Percentiles rank a stretch among this genome's conserved stretches.
Conservation (phyloP, 35 echinoderm and acorn worm species). For the Diadema setosum region DNA sequence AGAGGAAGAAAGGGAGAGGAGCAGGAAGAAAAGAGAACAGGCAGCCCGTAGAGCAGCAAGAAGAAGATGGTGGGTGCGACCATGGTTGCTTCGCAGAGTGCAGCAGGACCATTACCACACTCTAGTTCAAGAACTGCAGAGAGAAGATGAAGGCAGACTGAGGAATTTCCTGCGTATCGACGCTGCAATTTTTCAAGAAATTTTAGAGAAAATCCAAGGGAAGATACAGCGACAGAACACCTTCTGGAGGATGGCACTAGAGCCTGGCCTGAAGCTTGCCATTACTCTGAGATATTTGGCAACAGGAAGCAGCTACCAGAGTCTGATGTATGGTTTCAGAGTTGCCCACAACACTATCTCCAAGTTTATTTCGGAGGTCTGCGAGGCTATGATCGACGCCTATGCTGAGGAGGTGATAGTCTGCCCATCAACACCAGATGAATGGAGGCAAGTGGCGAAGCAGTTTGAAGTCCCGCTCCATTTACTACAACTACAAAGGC, state of each 20-base stretch:
- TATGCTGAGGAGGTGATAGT: slow-evolving; percentile 3
- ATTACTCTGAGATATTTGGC: neutral
- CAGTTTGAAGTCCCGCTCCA: neutral
- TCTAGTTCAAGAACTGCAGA: neutral
- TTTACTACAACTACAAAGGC: slow-evolving; percentile 11
- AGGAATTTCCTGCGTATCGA: neutral
- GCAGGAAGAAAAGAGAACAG: too few species aligned
- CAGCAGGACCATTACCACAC: neutral
- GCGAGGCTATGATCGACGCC: slow-evolving; percentile 20
- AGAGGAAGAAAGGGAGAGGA: too few species aligned
- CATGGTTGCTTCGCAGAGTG: neutral
- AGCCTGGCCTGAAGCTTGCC: neutral
- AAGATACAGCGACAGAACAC: neutral
- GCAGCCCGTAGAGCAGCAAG: too few species aligned
- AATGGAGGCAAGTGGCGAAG: neutral
- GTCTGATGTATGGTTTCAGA: slow-evolving; percentile 4
- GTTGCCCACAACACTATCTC: slow-evolving; percentile 13
- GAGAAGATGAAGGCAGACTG: neutral
- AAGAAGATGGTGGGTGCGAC: neutral
- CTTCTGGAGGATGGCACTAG: neutral
- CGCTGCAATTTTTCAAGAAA: neutral
- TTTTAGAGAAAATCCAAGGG: neutral
- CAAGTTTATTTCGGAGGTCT: neutral
- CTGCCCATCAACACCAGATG: slow-evolving; percentile 2
- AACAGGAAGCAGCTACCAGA: neutral